Evolutionary conservation across 2,888 invertebrate species (phyloP).

Genomic region (Ellobium chinense): DNA sequence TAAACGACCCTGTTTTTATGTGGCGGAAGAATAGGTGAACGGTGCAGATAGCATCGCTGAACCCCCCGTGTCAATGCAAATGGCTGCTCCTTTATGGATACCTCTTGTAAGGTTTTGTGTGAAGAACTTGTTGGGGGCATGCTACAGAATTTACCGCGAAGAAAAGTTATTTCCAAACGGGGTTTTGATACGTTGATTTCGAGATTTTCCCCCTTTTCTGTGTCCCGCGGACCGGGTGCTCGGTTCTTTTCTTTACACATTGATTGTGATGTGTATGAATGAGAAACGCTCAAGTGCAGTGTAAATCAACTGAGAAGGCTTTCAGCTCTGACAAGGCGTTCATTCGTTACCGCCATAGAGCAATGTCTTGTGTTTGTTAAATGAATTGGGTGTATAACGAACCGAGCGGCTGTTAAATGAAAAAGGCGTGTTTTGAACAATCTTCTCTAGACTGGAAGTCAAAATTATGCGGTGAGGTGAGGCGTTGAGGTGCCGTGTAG

Average conservation of each 20-base stretch:
- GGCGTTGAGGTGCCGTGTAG: no score
- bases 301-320: neutral
- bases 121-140: neutral
- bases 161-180: neutral
- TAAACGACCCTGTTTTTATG: no score
- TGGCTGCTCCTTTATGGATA: neutral
- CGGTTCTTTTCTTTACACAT: neutral
- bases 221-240: neutral
- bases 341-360: neutral
- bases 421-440: no score
- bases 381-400: neutral
- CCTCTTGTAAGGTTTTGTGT: neutral
- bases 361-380: neutral
- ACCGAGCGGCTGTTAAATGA: no score
- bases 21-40: no score
- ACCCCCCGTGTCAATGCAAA: neutral
- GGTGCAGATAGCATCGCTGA: neutral
- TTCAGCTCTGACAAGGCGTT: neutral
- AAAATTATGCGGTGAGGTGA: no score
- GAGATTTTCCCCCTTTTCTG: neutral
- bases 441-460: no score
- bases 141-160: neutral
- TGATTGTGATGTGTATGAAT: neutral
- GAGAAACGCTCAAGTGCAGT: neutral
- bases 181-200: neutral